Conservation (phyloP, 2,797 vertebrate species). For the Graptemys geographica region DNA sequence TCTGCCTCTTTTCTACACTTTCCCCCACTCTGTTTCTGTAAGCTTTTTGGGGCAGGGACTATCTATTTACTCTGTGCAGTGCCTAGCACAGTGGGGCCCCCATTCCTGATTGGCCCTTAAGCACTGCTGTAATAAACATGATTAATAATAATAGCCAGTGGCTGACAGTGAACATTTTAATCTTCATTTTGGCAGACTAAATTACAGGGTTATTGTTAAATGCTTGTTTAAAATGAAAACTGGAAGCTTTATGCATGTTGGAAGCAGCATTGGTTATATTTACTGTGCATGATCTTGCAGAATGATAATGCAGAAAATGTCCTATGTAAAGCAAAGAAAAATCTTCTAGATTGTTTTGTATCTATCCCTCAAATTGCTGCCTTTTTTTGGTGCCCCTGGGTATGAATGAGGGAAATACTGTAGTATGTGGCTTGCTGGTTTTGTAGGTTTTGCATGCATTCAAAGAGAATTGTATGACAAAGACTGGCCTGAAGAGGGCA, state of each 20-base stretch:
- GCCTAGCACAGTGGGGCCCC: background rate
- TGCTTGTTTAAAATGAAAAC: background rate
- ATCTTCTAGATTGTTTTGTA: accelerated
- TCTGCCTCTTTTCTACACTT: too few relatives aligned
- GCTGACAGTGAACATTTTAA: background rate
- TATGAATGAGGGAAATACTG: accelerated
- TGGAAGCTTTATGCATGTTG: background rate
- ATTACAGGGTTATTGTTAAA: accelerated
- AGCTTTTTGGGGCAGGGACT: too few relatives aligned
- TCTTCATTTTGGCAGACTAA: background rate
- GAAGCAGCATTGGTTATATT: background rate
- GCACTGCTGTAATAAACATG: background rate
- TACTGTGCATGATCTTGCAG: accelerated
- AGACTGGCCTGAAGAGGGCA: conserved; percentile 67
- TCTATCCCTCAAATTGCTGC: accelerated
- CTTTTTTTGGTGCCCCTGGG: background rate
- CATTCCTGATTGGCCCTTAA: background rate
- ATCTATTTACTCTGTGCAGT: background rate
- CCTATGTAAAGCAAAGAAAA: background rate
- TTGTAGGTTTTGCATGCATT: background rate
- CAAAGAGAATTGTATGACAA: background rate
- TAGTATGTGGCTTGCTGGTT: accelerated
- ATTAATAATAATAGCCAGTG: background rate
- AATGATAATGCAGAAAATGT: accelerated
- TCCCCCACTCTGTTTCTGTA: too few relatives aligned